Conservation (phyloP, 2,888 invertebrate genomes). For the Athalia circularis region DNA sequence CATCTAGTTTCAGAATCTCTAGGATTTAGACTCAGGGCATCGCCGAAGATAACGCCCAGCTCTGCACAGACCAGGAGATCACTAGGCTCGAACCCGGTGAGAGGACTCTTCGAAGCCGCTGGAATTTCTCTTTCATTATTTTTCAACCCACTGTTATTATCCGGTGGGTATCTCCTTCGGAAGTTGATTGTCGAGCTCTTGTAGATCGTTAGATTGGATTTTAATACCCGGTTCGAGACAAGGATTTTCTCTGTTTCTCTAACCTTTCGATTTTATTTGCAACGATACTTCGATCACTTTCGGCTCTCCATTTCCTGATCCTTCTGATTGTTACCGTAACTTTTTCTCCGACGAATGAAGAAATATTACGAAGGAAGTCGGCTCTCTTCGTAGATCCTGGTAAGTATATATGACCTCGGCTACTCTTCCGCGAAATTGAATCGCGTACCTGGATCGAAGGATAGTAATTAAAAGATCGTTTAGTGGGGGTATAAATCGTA, state of each 20-base stretch:
- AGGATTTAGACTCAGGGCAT: conserved; percentile 23
- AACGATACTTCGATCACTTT: background rate
- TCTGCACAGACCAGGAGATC: conserved; percentile 4
- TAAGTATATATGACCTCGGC: background rate
- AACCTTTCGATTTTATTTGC: background rate
- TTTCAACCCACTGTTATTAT: conserved; percentile 55
- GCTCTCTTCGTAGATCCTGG: background rate
- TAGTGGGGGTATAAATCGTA: conserved; percentile 16
- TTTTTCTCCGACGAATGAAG: background rate
- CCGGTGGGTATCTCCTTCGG: conserved; percentile 46
- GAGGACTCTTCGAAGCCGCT: conserved; percentile 32
- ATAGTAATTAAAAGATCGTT: conserved; percentile 28
- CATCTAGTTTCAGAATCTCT: conserved; percentile 25
- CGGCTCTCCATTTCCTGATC: background rate
- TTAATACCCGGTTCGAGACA: conserved; percentile 28
- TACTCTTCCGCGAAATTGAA: conserved; percentile 18
- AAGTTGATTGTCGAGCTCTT: conserved; percentile 47
- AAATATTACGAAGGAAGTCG: background rate
- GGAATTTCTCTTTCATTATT: conserved; percentile 60
- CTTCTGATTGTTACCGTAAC: background rate
- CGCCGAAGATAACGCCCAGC: conserved; percentile 21
- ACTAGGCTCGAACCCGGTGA: conserved; percentile 24
- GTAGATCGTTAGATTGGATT: conserved; percentile 44
- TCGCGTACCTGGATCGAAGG: conserved; percentile 12
- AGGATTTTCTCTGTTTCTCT: conserved; percentile 17